Conservation (phyloP, 2,113 vertebrate genomes). For the Grallaria varia region DNA sequence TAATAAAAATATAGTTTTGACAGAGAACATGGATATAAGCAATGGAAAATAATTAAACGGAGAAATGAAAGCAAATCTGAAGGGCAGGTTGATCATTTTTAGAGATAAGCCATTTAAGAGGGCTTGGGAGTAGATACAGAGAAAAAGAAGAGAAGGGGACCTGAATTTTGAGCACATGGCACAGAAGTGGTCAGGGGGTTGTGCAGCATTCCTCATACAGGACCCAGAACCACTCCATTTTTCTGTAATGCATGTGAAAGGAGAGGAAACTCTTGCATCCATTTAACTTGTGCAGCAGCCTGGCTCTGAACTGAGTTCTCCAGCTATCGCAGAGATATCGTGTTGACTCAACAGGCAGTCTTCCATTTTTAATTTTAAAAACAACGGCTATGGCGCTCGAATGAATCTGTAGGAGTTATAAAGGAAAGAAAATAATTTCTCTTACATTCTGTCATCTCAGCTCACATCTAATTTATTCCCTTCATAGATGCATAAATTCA, state of each 20-base stretch:
- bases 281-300: not conserved
- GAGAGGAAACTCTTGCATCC: not conserved
- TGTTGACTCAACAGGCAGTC: not conserved
- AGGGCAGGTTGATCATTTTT: not conserved
- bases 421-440: conserved; percentile 32
- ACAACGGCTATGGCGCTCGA: not conserved
- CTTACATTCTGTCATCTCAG: conserved; percentile 18
- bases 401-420: not conserved
- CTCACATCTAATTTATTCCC: conserved; percentile 38
- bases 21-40: not conserved
- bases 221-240: not conserved
- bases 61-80: not conserved
- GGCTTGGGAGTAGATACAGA: not conserved
- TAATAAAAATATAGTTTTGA: not conserved
- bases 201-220: not conserved
- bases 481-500: conserved; percentile 59
- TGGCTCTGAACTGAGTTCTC: not conserved
- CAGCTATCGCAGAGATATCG: not conserved
- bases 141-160: not conserved
- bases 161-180: not conserved
- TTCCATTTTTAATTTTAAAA: conserved; percentile 19
- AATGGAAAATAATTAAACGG: not conserved
- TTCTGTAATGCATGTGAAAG: not conserved
- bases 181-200: not conserved
- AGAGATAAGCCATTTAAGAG: not conserved